Evolutionary conservation across 2,888 invertebrate genomes (phyloP).

Genomic region (Rhagophthalmus giganteus): DNA sequence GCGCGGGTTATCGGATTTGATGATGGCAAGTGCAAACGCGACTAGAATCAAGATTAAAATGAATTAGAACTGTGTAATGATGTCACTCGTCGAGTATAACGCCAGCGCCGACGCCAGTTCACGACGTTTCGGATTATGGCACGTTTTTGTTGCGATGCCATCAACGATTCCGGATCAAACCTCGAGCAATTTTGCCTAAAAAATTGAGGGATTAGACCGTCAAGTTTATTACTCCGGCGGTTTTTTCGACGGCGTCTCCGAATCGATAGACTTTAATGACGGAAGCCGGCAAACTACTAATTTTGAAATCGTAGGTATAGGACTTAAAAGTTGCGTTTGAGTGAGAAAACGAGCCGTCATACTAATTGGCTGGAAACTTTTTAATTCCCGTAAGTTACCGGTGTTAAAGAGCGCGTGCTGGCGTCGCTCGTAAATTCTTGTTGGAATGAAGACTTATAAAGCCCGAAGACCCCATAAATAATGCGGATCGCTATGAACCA

Average conservation of each 20-base stretch:
- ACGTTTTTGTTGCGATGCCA: conserved; percentile 16
- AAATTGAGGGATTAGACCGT: conserved; percentile 13
- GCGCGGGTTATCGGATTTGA: conserved; percentile 32
- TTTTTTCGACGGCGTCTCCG: background rate
- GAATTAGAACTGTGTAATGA: conserved; percentile 34
- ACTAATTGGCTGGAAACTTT: conserved; percentile 39
- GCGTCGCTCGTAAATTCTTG: conserved; percentile 28
- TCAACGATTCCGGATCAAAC: conserved; percentile 10
- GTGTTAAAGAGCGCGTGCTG: conserved; percentile 31
- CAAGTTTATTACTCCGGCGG: conserved; percentile 9
- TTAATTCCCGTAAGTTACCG: conserved; percentile 34
- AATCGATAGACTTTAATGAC: conserved; percentile 1
- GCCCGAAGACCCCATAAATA: conserved; percentile 28
- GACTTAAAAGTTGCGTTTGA: conserved; percentile 26
- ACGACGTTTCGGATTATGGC: conserved; percentile 13
- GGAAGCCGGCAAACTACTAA: conserved; percentile 25
- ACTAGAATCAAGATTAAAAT: conserved; percentile 37
- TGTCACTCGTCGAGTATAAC: conserved; percentile 19
- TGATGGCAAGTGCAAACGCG: conserved; percentile 36
- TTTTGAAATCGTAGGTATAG: conserved; percentile 32
- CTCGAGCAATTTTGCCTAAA: conserved; percentile 7
- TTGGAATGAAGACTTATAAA: conserved; percentile 27
- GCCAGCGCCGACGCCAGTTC: conserved; percentile 5
- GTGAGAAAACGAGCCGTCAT: conserved; percentile 28
- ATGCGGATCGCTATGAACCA: conserved; percentile 24